phyloP scores from a whole-genome alignment of 2,888 invertebrate species.

The Leptinotarsa tumamoca region DNA sequence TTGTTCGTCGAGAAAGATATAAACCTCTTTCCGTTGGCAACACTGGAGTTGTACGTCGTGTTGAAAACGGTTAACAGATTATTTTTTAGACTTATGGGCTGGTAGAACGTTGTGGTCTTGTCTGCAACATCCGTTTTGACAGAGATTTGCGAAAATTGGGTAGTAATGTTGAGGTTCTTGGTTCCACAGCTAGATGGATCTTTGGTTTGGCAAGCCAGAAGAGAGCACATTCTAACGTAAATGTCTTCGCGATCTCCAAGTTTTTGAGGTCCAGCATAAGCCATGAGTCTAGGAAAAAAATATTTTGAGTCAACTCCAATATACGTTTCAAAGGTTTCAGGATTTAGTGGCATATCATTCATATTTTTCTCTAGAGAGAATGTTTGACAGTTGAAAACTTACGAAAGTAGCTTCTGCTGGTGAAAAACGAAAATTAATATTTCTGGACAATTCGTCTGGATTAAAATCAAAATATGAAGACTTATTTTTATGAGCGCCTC shows the following conservation, averaged over 20 bases:
- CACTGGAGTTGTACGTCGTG: constrained; percentile 40
- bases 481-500: too few relatives aligned
- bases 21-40: constrained; percentile 25
- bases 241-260: constrained; percentile 25
- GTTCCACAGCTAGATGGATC: constrained; percentile 49
- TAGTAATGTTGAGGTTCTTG: constrained; percentile 39
- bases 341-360: too few relatives aligned
- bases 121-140: constrained; percentile 42
- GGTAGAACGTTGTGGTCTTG: constrained; percentile 41
- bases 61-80: constrained; percentile 45
- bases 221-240: constrained; percentile 47
- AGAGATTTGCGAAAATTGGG: constrained; percentile 47
- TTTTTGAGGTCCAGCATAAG: constrained; percentile 43
- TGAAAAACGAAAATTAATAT: too few relatives aligned
- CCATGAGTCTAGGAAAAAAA: constrained; percentile 37
- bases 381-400: too few relatives aligned
- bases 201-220: constrained; percentile 49
- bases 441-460: too few relatives aligned
- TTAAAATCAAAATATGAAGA: too few relatives aligned
- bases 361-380: too few relatives aligned
- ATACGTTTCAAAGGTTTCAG: not conserved
- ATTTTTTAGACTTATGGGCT: constrained; percentile 48
- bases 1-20: constrained; percentile 31
- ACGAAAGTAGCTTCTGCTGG: too few relatives aligned
- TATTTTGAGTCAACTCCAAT: not conserved